These are phyloP conservation scores for Chymomyza caudatula DNA, from an alignment of 2,888 invertebrate genomes.

Conservation along the genomic window DNA sequence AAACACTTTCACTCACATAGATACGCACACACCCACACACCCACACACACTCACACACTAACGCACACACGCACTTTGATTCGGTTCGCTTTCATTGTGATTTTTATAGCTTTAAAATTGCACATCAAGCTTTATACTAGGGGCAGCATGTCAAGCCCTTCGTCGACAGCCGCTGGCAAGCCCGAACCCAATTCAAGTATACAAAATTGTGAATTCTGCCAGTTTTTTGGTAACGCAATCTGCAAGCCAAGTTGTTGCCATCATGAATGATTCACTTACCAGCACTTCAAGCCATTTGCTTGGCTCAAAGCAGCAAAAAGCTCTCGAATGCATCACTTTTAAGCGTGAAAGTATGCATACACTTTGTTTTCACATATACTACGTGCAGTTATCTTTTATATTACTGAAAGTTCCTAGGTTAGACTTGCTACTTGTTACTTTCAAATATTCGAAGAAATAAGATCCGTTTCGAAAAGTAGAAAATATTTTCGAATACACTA, in stretches of 20 bases:
- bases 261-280: background rate
- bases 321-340: background rate
- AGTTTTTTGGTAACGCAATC: background rate
- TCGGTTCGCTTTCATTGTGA: background rate
- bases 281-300: too few relatives aligned
- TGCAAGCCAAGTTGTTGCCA: background rate
- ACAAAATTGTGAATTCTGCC: background rate
- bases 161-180: background rate
- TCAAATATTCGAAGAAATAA: too few relatives aligned
- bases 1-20: background rate
- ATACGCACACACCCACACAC: constrained; percentile 8
- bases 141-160: background rate
- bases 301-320: too few relatives aligned
- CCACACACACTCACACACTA: background rate
- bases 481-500: too few relatives aligned
- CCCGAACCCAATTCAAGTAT: background rate
- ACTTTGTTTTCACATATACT: too few relatives aligned
- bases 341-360: background rate
- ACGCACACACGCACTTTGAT: constrained; percentile 32
- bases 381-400: background rate
- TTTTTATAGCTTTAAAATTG: constrained; percentile 19
- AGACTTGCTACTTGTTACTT: too few relatives aligned
- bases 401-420: background rate
- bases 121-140: background rate
- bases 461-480: too few relatives aligned